Conservation (phyloP, 2,888 invertebrate genomes). For the Macroteleia sp. region DNA sequence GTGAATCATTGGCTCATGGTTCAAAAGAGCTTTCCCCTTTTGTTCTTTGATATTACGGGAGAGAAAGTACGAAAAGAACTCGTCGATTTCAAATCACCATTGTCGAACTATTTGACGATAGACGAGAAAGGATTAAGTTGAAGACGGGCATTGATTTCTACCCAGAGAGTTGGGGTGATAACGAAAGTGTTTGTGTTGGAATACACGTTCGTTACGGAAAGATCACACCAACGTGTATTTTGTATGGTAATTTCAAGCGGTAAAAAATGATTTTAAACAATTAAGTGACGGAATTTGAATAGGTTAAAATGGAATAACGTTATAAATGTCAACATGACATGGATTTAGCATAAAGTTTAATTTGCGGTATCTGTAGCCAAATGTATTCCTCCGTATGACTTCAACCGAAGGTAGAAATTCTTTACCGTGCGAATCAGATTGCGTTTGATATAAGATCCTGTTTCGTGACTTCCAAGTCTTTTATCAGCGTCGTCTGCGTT, state of each 20-base stretch:
- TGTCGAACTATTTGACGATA: constrained; percentile 67
- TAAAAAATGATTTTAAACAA: constrained; percentile 34
- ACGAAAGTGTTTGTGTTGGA: constrained; percentile 23
- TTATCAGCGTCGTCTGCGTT: constrained; percentile 60
- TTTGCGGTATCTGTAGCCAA: constrained; percentile 8
- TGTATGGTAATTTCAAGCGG: constrained; percentile 6
- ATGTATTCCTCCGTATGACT: constrained; percentile 13
- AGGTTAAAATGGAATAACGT: constrained; percentile 2
- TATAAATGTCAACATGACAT: constrained; percentile 26
- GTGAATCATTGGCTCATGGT: constrained; percentile 71
- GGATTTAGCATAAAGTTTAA: constrained; percentile 41
- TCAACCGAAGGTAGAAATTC: constrained; percentile 23
- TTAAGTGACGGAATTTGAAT: constrained; percentile 6
- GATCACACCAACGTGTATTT: constrained; percentile 3
- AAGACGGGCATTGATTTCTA: constrained; percentile 72
- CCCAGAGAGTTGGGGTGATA: constrained; percentile 1
- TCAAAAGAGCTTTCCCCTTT: constrained; percentile 51
- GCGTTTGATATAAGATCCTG: constrained; percentile 50
- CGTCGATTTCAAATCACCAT: constrained; percentile 66
- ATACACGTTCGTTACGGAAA: neutral
- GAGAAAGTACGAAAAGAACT: constrained; percentile 51
- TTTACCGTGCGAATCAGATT: constrained; percentile 40
- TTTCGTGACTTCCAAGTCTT: constrained; percentile 51
- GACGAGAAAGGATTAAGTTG: constrained; percentile 72
- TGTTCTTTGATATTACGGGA: constrained; percentile 38